Base-by-base conservation (phyloP, 1,140 invertebrate genomes). In the Leptopilina clavipes region DNA sequence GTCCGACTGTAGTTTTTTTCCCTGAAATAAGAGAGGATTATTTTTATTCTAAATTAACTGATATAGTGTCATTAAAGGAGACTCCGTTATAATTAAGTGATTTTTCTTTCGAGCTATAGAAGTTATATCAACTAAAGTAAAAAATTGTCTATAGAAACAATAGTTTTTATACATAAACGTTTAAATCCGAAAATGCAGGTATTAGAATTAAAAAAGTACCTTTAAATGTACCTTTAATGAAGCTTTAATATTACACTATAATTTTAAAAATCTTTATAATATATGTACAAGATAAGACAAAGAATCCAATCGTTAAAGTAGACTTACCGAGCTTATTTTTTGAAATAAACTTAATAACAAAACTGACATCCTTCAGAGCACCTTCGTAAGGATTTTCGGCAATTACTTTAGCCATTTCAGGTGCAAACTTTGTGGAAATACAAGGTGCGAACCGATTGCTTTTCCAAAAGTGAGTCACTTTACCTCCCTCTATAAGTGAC, bases 401-500 rank as follows among this genome's bases (percentile, higher is more conserved):
- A 10, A 85, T 75, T 0, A 91, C 88, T 79, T 79, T 87, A 0
- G 90, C 89, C 52, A 78, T 76, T 9, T 90, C 89, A 0, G 87
- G 80, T 0, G 82, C 76, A 25, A 92, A 90, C 82, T 91, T 92
- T 82, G 91, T 86, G 14, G 91, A 89, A 7, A 95, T 93, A 3
- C 94, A 93, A 5, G 94, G 94, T 17, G 91, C 88, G 86, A 95
- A 95, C 59, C 92, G 91, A 75, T 94, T 92, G 75, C 94, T 95
- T 84, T 95, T 95, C 94, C 94, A 95, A 77, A 94, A 94, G 54
- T 94, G 93, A 56, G 94, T 93, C 1, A 94, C 91, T 79, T 93
- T 93, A 70, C 93, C 93, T 52, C 92, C 91, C 81, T 95, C 94
- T 48, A 94, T 92, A 70, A 95, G 92, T 0, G 93, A 93, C 72